Evolutionary conservation across 1,140 invertebrate species (phyloP), one percentile per base, ranked within the genome.

Genomic region (Druon quercuslanigerum): DNA sequence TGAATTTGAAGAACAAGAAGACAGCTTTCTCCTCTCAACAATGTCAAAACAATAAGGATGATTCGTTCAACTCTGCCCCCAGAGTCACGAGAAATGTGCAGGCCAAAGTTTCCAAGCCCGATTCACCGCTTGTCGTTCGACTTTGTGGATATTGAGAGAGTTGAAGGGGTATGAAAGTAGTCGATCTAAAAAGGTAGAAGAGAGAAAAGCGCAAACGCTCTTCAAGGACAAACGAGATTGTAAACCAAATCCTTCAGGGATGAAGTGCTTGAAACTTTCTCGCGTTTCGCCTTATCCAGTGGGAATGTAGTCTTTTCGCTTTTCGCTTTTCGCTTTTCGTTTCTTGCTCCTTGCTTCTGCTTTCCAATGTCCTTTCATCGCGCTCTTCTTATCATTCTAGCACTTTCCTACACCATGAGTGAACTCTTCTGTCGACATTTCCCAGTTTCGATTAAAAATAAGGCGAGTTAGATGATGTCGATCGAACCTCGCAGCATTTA

Each of bases 221-320:
- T 66, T 66, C 60, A 66, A 66, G 60, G 60, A 66, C 60, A 66
- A 66, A 66, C 60, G 60, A 66, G 60, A 66, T 66, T 66, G 60
- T 66, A 66, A 66, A 66, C 60, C 60, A 66, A 66, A 66, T 66
- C 60, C 60, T 66, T 66, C 25, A 66, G 60, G 60, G 60, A 66
- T 66, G 60, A 33, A 66, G 60, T 66, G 60, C 14, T 66, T 66
- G 16, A 66, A 66, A 66, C 60, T 66, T 66, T 66, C 60, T 66
- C 60, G 60, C 60, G 60, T 66, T 66, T 33, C 57, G 20, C 25
- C 25, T 60, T 60, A 60, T 60, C 57, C 60, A 66, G 60, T 33
- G 40, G 40, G 4, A 46, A 46, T 46, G 40, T 46, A 46, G 40
- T 46, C 40, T 46, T 46, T 46, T 46, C 40, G 40, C 40, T 40